Conservation (phyloP, 2,888 invertebrate species). For the Napeogenes inachia region DNA sequence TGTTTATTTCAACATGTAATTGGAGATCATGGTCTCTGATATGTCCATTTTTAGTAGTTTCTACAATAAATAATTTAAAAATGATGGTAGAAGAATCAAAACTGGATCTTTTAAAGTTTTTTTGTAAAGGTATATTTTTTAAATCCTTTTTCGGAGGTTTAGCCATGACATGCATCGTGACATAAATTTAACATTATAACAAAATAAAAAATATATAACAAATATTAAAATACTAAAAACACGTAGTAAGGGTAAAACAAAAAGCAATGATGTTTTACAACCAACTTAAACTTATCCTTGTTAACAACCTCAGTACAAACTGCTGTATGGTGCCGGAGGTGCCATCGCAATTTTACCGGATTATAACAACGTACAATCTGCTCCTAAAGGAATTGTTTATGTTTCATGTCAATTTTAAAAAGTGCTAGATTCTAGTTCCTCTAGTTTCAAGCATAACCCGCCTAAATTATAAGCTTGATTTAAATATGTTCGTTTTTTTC, state of each 20-base stretch:
- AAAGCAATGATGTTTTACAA: constrained; percentile 20
- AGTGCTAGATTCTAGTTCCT: too few species aligned
- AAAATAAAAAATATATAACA: background rate
- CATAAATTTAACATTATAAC: background rate
- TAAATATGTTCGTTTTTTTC: too few species aligned
- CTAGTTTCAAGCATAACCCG: too few species aligned
- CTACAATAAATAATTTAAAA: too few species aligned
- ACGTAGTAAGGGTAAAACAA: constrained; percentile 9
- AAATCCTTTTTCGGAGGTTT: too few species aligned
- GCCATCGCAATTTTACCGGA: background rate
- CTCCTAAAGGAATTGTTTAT: constrained; percentile 1
- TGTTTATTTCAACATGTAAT: too few species aligned
- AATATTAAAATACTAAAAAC: background rate
- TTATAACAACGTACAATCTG: background rate
- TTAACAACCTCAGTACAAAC: constrained; percentile 7
- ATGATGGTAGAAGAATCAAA: too few species aligned
- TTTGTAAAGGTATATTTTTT: too few species aligned
- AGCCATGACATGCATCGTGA: background rate
- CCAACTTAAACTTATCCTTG: constrained; percentile 20
- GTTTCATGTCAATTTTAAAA: background rate
- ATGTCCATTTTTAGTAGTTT: too few species aligned
- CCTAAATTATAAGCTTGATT: too few species aligned
- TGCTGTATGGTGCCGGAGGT: background rate
- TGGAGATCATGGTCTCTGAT: too few species aligned
- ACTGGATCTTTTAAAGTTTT: too few species aligned